Evolutionary conservation across 2,888 invertebrate genomes (phyloP), one percentile per base, ranked within the genome.

Genomic region (Sminthurinus aureus): DNA sequence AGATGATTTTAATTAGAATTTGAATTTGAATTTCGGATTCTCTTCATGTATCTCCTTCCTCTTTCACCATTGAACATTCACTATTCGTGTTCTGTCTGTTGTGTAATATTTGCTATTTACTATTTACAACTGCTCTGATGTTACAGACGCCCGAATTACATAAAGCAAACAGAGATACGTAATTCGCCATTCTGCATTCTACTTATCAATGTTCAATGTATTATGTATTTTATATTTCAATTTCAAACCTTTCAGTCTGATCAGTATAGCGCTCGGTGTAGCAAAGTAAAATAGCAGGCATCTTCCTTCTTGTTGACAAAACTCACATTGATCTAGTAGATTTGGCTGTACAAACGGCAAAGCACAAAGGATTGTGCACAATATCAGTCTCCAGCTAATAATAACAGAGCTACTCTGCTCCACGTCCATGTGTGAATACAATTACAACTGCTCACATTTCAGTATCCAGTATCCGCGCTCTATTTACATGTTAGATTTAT

Each of bases 11-110:
- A 24, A 71, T 24, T 71, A 24, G 71, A 24, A 71, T 71, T 71
- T 71, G 71, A 24, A 71, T 71, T 71, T 71, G 71, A 20, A 24
- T 75, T 38, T 75, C 38, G 20, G 24, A 58, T 22, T 78, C 78
- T 78, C 64, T 77, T 22, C 58, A 24, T 58, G 22, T 78, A 58
- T 58, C 78, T 78, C 15, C 26, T 66, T 26, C 24, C 15, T 58
- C 22, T 26, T 66, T 38, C 66, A 20, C 0, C 24, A 13, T 71
- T 22, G 22, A 20, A 12, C 74, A 22, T 9, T 76, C 52, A 52
- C 71, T 71, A 20, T 11, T 71, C n/a, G n/a, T 71, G 24, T 71
- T 71, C 71, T 52, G 15, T 58, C 73, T 15, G 24, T 50, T 58
- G 75, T 50, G 50, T 75, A 51, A 38, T 38, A 20, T 15, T 13